phyloP scores from a whole-genome alignment of 2,888 invertebrate species.

The Rambutsinella grinnellia region DNA sequence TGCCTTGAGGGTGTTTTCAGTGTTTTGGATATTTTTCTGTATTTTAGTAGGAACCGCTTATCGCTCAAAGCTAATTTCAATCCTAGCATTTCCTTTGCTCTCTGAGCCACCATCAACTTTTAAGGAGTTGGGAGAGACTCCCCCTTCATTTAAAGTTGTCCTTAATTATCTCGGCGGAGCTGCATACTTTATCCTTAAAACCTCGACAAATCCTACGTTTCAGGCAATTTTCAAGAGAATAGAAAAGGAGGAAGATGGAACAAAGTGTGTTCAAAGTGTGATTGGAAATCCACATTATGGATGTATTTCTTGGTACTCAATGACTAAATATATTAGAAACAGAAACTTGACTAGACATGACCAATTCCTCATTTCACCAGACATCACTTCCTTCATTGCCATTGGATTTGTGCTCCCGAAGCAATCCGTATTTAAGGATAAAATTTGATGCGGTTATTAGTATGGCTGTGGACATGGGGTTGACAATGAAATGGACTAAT shows the following conservation, averaged over 20 bases:
- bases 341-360: constrained; percentile 19
- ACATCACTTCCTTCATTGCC: constrained; percentile 23
- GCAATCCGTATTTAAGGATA: not conserved
- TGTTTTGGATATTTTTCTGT: constrained; percentile 32
- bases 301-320: constrained; percentile 32
- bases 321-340: constrained; percentile 1
- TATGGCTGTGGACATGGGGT: constrained; percentile 24
- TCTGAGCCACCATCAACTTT: constrained; percentile 44
- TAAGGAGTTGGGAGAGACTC: constrained; percentile 43
- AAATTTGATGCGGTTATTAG: no score
- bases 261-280: no score
- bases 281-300: constrained; percentile 9
- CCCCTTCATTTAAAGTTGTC: constrained; percentile 44
- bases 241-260: no score
- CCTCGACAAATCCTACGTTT: constrained; percentile 24
- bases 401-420: constrained; percentile 20
- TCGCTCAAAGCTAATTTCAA: constrained; percentile 12
- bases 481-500: constrained; percentile 24
- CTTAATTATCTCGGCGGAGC: constrained; percentile 55
- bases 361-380: constrained; percentile 10
- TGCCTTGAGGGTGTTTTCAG: constrained; percentile 18
- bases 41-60: constrained; percentile 20
- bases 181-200: constrained; percentile 23
- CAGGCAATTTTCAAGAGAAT: constrained; percentile 15
- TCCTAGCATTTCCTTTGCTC: constrained; percentile 33